Base-by-base conservation (phyloP, 2,113 vertebrate genomes). In the Trogon surrucura region DNA sequence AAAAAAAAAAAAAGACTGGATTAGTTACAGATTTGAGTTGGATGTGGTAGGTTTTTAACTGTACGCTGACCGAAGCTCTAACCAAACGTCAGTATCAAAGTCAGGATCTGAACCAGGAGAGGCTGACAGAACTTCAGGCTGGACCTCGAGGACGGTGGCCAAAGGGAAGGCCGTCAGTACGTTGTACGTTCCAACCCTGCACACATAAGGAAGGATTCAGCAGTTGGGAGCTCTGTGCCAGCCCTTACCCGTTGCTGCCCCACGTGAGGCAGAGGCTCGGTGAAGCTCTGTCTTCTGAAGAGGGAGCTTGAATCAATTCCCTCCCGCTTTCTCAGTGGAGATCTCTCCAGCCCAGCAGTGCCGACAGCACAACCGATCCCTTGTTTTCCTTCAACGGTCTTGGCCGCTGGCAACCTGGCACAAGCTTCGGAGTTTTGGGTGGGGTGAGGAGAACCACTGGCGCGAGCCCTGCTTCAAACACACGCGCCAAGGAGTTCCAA, bases 281-380 rank as follows among this genome's bases (percentile, higher is more conserved):
- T 0, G 8, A 69, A 36, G 11, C 0, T 27, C 53, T 4, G 7
- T 6, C n/a, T 75, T 51, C 32, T 15, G 14, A 38, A 3, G 17
- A 0, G 0, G 26, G 8, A 56, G 20, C 23, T 16, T 1, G 0
- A 54, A 23, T 11, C 70, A 9, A 0, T 13, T 22, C 70, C 57
- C 67, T 82, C 29, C 70, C 1, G 3, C 65, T 25, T 74, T 36
- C 72, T 62, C 70, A 8, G 21, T 2, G 32, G 47, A 4, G 44
- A 29, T 11, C 16, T 17, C 29, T 11, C 8, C 16, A 32, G 44
- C 3, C 20, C 54, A 22, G 85, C 36, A 22, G 29, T 2, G 20
- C 85, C 74, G 30, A 58, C 66, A 21, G 36, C 21, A 34, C 2
- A 70, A 38, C 11, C 0, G 0, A 8, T 4, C 7, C 25, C 85